Evolutionary conservation across 1,140 invertebrate species (phyloP).

Genomic region (Papilio polyxenes): DNA sequence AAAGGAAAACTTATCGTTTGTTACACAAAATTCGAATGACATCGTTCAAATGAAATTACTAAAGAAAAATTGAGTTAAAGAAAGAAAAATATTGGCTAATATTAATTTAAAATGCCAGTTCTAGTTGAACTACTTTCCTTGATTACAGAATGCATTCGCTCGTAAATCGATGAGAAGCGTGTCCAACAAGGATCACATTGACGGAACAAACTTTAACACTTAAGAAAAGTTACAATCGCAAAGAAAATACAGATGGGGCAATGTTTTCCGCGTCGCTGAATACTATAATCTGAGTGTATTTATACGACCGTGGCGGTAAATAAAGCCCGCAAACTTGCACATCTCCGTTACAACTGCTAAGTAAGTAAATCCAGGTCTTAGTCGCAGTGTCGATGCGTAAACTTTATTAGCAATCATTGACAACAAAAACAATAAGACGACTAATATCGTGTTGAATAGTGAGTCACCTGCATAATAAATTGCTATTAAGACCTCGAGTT

Average conservation of each 20-base stretch:
- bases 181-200: slow-evolving; percentile 28
- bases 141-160: neutral
- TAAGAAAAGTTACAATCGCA: slow-evolving; percentile 40
- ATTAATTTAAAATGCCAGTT: neutral
- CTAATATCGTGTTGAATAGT: neutral
- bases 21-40: too few relatives aligned
- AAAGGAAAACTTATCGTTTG: too few relatives aligned
- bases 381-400: slow-evolving; percentile 51
- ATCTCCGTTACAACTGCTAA: slow-evolving; percentile 60
- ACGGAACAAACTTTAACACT: slow-evolving; percentile 45
- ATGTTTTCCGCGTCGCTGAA: slow-evolving; percentile 51
- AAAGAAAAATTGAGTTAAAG: neutral
- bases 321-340: slow-evolving; percentile 58
- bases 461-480: slow-evolving; percentile 23
- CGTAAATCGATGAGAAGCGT: slow-evolving; percentile 5
- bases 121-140: neutral
- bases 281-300: slow-evolving; percentile 66
- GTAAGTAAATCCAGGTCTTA: slow-evolving; percentile 53
- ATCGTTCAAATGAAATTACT: too few relatives aligned
- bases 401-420: slow-evolving; percentile 33
- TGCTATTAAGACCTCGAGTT: neutral
- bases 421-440: slow-evolving; percentile 15
- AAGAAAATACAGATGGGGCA: slow-evolving; percentile 29
- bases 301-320: slow-evolving; percentile 56
- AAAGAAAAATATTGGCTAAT: neutral